Percentiles rank a stretch among this genome's conserved stretches.
Conservation (phyloP, 2,113 vertebrate genomes). For the Crocuta crocuta region DNA sequence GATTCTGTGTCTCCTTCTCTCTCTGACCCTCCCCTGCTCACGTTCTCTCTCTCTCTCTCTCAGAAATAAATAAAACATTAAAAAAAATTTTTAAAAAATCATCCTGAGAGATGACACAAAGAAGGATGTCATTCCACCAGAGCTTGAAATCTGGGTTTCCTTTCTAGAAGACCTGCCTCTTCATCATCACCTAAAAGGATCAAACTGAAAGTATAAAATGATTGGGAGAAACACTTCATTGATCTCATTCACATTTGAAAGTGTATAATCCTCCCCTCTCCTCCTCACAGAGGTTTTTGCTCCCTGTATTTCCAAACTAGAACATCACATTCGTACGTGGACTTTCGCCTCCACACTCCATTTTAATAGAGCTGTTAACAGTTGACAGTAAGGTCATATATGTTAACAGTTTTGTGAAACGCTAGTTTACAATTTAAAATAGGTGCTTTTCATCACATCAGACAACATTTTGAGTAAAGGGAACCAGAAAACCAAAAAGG, state of each 20-base stretch:
- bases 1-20: no score
- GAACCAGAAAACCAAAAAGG: constrained; percentile 45
- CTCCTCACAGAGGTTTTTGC: background rate
- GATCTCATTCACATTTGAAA: background rate
- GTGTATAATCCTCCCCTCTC: background rate
- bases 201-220: background rate
- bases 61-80: no score
- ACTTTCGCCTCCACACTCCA: background rate
- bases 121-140: background rate
- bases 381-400: background rate
- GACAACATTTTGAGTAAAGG: background rate
- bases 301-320: background rate
- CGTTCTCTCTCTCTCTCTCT: no score
- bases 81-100: no score
- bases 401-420: background rate
- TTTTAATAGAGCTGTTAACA: background rate
- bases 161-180: background rate
- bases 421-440: background rate
- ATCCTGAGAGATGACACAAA: background rate
- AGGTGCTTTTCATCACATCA: background rate
- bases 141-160: background rate
- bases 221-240: background rate
- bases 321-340: background rate
- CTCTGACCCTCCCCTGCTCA: no score
- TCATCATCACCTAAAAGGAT: background rate